Evolutionary conservation across 1,140 invertebrate genomes (phyloP), one percentile per base, ranked within the genome.

Genomic region (Lordiphosa collinella): DNA sequence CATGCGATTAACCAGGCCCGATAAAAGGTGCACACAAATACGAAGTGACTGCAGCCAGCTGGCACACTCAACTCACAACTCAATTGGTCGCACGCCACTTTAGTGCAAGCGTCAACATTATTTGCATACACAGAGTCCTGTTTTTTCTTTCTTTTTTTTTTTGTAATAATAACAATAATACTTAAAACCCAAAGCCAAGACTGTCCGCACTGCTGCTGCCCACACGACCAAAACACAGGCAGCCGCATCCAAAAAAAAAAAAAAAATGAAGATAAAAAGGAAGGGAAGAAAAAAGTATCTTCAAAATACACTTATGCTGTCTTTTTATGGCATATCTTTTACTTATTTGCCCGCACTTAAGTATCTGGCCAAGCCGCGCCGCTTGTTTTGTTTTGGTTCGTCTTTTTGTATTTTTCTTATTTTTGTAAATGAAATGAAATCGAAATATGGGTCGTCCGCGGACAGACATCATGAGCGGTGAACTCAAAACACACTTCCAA

Each of bases 291-390:
- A 52, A 75, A 82, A 68, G 71, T 70, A 74, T 74, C 71, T 74
- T 74, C 51, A 82, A 82, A 75, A 82, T 71, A 82, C 76, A 80
- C 71, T 75, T 75, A 74, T 80, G 71, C 76, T 82, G 76, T 64
- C 65, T 80, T 80, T 73, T 82, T 82, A 71, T 61, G 71, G 75
- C 75, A 74, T 82, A 75, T 82, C 71, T 82, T 82, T 75, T 64
- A 82, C 76, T 82, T 82, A 66, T 82, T 80, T 67, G 71, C 58
- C 61, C 68, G 76, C 71, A 82, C 71, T 76, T 76, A 60, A 82
- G 76, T 63, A 74, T 57, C 67, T 55, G 55, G 76, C 57, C 67
- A 73, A 73, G 74, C 57, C 68, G 74, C 61, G 60, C 73, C 68
- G 79, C 51, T 44, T 54, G 49, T 57, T 63, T 35, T 37, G 63